These are phyloP conservation scores for Lates japonicus DNA, from an alignment of 2,797 vertebrate genomes.

Conservation along the genomic window DNA sequence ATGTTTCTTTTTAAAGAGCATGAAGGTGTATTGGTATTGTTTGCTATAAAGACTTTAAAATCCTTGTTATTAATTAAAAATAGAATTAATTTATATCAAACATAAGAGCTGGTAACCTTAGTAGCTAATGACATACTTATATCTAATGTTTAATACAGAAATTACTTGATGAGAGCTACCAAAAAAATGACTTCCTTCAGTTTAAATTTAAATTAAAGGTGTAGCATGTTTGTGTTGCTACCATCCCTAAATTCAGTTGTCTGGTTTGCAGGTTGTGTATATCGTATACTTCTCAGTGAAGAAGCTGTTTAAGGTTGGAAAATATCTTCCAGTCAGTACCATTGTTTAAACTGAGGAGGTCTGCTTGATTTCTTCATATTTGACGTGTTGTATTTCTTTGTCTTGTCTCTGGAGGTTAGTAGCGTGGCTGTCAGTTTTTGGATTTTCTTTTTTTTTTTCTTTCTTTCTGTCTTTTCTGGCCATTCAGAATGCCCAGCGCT, in stretches of 20 bases:
- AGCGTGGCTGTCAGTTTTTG: slow-evolving; percentile 68
- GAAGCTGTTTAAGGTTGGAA: slow-evolving; percentile 43
- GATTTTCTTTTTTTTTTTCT: slow-evolving; percentile 21
- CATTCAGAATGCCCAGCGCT: slow-evolving; percentile 79
- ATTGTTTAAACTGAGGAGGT: slow-evolving; percentile 94
- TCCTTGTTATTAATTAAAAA: slow-evolving; percentile 19
- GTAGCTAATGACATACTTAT: slow-evolving; percentile 24
- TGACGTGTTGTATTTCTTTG: slow-evolving; percentile 84
- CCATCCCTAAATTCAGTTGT: slow-evolving; percentile 34
- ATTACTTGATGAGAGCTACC: slow-evolving; percentile 31
- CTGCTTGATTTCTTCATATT: slow-evolving; percentile 76
- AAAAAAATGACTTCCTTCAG: slow-evolving; percentile 76
- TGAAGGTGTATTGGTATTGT: slow-evolving; percentile 9
- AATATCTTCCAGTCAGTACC: slow-evolving; percentile 88
- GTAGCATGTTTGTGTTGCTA: slow-evolving; percentile 78
- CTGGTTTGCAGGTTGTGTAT: slow-evolving; percentile 15
- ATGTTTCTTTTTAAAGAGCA: slow-evolving; percentile 11
- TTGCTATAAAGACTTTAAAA: slow-evolving; percentile 24
- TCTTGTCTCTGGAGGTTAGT: slow-evolving; percentile 71
- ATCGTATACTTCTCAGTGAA: slow-evolving; percentile 17
- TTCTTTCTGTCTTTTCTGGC: slow-evolving; percentile 35
- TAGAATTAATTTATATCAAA: slow-evolving; percentile 55
- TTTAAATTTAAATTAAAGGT: slow-evolving; percentile 89
- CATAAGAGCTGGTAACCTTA: slow-evolving; percentile 2
- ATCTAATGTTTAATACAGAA: slow-evolving; percentile 2